Conservation (phyloP, 2,113 vertebrate species). For the Chiloscyllium plagiosum region DNA sequence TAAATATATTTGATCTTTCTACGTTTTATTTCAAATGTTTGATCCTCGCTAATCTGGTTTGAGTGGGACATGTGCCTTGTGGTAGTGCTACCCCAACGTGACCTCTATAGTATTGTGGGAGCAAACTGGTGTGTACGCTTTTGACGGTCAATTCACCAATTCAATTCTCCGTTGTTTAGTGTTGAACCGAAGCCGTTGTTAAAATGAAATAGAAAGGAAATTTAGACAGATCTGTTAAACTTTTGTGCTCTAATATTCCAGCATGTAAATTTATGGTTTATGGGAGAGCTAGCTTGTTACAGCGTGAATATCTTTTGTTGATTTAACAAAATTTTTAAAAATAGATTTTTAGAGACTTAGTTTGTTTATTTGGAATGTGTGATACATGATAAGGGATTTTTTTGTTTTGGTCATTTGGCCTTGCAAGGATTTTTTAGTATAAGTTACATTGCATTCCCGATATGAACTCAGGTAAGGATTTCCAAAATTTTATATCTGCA, state of each 20-base stretch:
- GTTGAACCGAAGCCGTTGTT: not conserved
- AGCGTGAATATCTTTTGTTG: not conserved
- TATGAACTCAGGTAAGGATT: not conserved
- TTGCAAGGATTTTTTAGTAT: not conserved
- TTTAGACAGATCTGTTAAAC: not conserved
- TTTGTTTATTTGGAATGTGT: not conserved
- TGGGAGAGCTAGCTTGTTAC: not conserved
- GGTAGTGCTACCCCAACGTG: no score
- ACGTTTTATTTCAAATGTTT: not conserved
- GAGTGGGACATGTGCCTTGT: not conserved
- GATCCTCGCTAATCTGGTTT: not conserved
- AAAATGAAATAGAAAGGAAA: not conserved
- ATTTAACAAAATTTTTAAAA: not conserved
- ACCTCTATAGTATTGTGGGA: not conserved
- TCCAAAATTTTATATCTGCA: not conserved
- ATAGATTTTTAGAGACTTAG: not conserved
- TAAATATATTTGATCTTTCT: conserved; percentile 9
- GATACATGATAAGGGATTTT: not conserved
- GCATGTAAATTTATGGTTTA: not conserved
- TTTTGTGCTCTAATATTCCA: not conserved
- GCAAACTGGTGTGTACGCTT: not conserved
- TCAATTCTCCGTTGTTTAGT: not conserved
- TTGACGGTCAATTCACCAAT: not conserved
- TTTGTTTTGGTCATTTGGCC: not conserved
- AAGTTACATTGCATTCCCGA: not conserved